phyloP scores from a whole-genome alignment of 92 coral and sea anemone genomes.

The Micromussa lordhowensis region DNA sequence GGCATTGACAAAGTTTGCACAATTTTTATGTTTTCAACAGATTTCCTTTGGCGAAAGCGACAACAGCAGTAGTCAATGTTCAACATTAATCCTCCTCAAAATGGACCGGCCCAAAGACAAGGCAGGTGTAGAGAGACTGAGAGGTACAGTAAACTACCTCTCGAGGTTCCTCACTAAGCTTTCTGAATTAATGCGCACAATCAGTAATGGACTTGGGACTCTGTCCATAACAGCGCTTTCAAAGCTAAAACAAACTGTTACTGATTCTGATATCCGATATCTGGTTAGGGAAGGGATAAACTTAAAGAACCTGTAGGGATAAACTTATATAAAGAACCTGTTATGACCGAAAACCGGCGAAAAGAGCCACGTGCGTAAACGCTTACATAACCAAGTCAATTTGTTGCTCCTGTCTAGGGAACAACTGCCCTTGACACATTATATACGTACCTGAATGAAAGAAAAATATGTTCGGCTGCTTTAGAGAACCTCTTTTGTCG shows the following conservation, averaged over 20 bases:
- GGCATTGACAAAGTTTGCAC: no score
- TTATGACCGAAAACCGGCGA: no score
- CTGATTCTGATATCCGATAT: no score
- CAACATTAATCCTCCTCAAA: no score
- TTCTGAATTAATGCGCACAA: conserved; percentile 14
- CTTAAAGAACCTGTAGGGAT: no score
- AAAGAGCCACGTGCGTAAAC: no score
- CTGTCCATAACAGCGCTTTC: conserved; percentile 7
- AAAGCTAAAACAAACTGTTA: no score
- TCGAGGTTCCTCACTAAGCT: conserved; percentile 18
- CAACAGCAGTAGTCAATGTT: no score
- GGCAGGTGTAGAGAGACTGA: conserved; percentile 23
- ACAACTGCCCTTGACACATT: not conserved
- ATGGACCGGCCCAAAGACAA: conserved; percentile 20
- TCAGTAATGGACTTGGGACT: conserved; percentile 19
- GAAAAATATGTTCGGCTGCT: not conserved
- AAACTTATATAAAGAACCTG: no score
- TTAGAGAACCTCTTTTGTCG: not conserved
- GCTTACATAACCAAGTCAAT: not conserved
- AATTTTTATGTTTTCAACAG: no score
- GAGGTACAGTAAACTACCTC: conserved; percentile 28
- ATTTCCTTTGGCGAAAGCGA: no score
- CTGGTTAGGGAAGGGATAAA: no score
- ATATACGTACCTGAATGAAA: not conserved
- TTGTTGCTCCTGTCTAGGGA: not conserved